Base-by-base conservation (phyloP, 2,113 vertebrate species). In the Etia nguti region DNA sequence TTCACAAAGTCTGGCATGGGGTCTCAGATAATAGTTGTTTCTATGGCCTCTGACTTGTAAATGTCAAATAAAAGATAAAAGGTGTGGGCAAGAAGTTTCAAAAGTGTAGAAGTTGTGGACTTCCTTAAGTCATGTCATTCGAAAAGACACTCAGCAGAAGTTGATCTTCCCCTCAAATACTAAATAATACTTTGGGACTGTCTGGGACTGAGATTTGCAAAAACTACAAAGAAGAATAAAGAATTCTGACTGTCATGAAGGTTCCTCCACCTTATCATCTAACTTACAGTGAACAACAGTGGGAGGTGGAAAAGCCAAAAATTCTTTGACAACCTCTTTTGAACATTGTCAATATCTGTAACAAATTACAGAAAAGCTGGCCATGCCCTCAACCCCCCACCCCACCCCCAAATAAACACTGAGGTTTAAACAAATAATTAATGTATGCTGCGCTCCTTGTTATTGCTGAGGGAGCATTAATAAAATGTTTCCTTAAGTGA, bases 11-110 rank as follows among this genome's bases (percentile, higher is more conserved):
- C 26, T 81, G 62, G 43, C 8, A 70, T 15, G 12, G n/a, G 0
- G n/a, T 16, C 65, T 43, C 20, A 0, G 31, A 11, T 62, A n/a
- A 18, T n/a, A 12, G 15, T 41, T 20, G 79, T 26, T 82, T 52
- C 31, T 11, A 48, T 41, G n/a, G 82, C 52, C 20, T 57, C 65
- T 48, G 68, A 11, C 82, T 50, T 46, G 16, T 26, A 89, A 56
- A 83, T 80, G 55, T 73, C 62, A n/a, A 36, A 62, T 62, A 36
- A n/a, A 29, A 29, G 26, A 29, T 29, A 29, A 29, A 29, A 29
- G 26, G 26, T 29, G 26, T 29, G 26, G 26, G 26, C 26, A 29
- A 29, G 26, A 29, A 29, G 26, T 29, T 29, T n/a, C n/a, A n/a
- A n/a, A n/a, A n/a, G n/a, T n/a, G n/a, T n/a, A n/a, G n/a, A n/a